Conservation (phyloP, 2,888 invertebrate genomes). For the Yponomeuta evonymella region DNA sequence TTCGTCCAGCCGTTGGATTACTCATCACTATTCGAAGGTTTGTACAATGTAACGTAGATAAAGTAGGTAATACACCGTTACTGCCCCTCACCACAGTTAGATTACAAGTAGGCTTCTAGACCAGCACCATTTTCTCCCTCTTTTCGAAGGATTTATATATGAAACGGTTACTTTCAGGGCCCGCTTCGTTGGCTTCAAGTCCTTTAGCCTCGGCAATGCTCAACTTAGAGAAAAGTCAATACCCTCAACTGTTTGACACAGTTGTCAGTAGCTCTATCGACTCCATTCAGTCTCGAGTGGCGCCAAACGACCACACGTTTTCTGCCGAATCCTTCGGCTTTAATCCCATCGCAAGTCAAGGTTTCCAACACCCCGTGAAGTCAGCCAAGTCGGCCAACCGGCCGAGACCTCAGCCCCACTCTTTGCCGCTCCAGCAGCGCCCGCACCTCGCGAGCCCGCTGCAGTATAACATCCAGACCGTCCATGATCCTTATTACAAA, state of each 20-base stretch:
- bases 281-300: conserved; percentile 56
- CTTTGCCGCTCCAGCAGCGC: conserved; percentile 32
- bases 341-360: conserved; percentile 67
- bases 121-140: not conserved
- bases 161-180: conserved; percentile 57
- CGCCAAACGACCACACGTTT: conserved; percentile 58
- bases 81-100: not conserved
- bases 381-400: conserved; percentile 51
- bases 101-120: not conserved
- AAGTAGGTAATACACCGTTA: conserved; percentile 1
- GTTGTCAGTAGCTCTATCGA: conserved; percentile 70
- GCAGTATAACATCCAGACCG: conserved; percentile 61
- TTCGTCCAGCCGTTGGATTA: conserved; percentile 75
- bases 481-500: conserved; percentile 68
- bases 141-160: conserved; percentile 17
- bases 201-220: conserved; percentile 60
- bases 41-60: conserved; percentile 42
- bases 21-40: conserved; percentile 66
- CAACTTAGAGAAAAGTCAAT: conserved; percentile 65
- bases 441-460: conserved; percentile 31
- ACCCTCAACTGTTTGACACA: conserved; percentile 63
- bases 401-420: conserved; percentile 27
- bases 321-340: conserved; percentile 66
- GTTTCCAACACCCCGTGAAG: conserved; percentile 48
- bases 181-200: conserved; percentile 61